Evolutionary conservation across 2,113 vertebrate species (phyloP).

Genomic region (Manacus vitellinus): DNA sequence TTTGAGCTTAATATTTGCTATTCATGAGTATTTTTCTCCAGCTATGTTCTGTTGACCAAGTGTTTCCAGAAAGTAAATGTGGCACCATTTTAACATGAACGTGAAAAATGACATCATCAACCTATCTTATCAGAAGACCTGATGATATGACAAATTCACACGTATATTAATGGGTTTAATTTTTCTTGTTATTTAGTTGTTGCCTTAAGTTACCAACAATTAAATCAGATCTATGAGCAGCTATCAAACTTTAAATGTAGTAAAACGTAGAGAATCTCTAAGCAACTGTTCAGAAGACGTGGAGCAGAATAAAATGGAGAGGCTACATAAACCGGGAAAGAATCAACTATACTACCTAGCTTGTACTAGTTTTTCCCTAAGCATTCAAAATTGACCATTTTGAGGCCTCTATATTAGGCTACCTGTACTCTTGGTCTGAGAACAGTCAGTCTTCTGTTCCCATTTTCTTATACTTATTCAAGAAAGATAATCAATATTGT

Average conservation of each 20-base stretch:
- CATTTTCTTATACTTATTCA: background rate
- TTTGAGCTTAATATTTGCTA: slow-evolving; percentile 12
- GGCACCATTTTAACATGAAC: background rate
- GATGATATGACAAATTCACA: background rate
- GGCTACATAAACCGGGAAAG: background rate
- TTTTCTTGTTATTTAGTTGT: background rate
- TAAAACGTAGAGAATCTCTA: background rate
- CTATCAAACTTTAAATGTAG: background rate
- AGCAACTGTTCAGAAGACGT: background rate
- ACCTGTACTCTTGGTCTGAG: background rate
- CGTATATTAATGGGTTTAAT: background rate
- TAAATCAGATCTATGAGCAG: background rate
- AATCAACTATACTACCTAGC: background rate
- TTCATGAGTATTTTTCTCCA: slow-evolving; percentile 7
- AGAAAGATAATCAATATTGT: background rate
- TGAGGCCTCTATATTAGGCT: background rate
- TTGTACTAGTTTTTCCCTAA: background rate
- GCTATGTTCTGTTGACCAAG: background rate
- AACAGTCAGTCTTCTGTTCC: background rate
- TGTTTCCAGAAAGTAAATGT: background rate
- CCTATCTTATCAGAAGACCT: background rate
- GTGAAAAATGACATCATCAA: background rate
- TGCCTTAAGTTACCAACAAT: background rate
- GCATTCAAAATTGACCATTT: background rate
- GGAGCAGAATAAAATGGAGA: background rate